Base-by-base conservation (phyloP, 2,113 vertebrate genomes). In the Brachionichthys hirsutus region DNA sequence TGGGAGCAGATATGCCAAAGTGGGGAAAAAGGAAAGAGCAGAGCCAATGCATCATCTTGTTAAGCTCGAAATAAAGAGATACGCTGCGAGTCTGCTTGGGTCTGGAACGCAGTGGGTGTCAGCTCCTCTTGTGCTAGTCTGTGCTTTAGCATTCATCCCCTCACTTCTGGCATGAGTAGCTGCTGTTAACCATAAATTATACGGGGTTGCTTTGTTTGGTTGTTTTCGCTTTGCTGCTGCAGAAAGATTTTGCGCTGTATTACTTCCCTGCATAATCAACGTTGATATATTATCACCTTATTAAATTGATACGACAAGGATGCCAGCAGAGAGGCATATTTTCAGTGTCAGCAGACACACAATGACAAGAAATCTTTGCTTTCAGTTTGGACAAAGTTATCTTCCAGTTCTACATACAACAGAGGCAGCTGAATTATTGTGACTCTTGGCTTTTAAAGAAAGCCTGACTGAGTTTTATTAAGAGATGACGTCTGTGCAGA, bases 231-330 rank as follows among this genome's bases (percentile, higher is more conserved):
- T 12, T 58, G 54, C 38, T 15, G 13, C 56, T 24, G 34, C 2
- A 22, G 34, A 16, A 36, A 17, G 20, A 34, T 9, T n/a, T 19
- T 34, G 14, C n/a, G 2, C 15, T 40, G 35, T n/a, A 12, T 54
- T 4, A 15, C 58, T 42, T 56, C 22, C 6, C 43, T 42, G 48
- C 14, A 48, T 65, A 22, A 30, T 61, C 35, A 70, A 18, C 5
- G 16, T 8, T 43, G 42, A n/a, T 48, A 44, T n/a, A 57, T 36
- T 6, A 12, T 48, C 4, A 43, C 54, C 24, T 58, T 8, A 36
- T 57, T n/a, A 43, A 34, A 14, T n/a, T 35, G n/a, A 44, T 47
- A 54, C 24, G 16, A 36, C 0, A 16, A 53, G 41, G 20, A 1
- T 58, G 14, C 12, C 9, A 8, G 40, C 30, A 44, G n/a, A 18